Conservation (phyloP, 2,113 vertebrate genomes). For the Alces alces region DNA sequence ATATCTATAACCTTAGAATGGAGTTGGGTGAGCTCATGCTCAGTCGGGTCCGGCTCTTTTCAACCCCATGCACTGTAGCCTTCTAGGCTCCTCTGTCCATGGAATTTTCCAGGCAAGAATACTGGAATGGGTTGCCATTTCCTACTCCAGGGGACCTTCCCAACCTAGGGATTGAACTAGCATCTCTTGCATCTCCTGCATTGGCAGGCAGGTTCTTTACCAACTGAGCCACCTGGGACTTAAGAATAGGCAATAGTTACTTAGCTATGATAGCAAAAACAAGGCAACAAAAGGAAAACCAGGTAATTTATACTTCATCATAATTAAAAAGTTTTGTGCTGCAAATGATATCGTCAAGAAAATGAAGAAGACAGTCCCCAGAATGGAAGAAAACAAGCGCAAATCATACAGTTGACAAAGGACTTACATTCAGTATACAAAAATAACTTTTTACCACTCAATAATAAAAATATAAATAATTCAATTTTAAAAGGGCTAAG, state of each 20-base stretch:
- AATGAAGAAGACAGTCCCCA: background rate
- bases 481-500: background rate
- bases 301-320: background rate
- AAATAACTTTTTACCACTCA: background rate
- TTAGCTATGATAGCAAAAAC: background rate
- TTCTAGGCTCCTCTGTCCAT: background rate
- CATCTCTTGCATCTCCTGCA: background rate
- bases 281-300: background rate
- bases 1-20: background rate
- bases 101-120: background rate
- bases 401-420: background rate
- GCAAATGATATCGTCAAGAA: background rate
- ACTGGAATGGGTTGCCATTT: background rate
- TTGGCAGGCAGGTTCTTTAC: background rate
- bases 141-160: background rate
- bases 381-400: background rate
- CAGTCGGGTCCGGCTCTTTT: background rate
- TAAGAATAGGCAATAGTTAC: background rate
- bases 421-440: background rate
- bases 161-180: background rate
- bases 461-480: background rate
- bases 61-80: background rate
- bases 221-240: background rate
- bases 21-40: background rate
- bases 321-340: background rate